Evolutionary conservation across 2,113 vertebrate species (phyloP).

Genomic region (Condylura cristata): DNA sequence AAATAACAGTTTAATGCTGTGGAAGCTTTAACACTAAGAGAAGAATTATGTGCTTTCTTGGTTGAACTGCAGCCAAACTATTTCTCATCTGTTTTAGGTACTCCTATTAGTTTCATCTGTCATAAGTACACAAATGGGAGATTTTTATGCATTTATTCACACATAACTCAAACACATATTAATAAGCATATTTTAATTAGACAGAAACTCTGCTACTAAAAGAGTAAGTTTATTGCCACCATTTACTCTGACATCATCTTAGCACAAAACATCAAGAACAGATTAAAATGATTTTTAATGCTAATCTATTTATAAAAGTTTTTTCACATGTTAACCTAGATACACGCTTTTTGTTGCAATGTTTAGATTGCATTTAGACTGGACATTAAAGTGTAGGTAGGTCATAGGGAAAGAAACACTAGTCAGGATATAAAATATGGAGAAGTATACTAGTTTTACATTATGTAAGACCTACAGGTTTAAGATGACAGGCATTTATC

Average conservation of each 20-base stretch:
- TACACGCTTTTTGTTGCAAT: background rate
- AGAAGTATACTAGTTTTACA: background rate
- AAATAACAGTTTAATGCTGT: conserved; percentile 46
- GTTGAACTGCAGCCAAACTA: background rate
- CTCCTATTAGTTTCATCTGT: background rate
- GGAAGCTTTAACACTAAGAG: background rate
- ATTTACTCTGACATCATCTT: background rate
- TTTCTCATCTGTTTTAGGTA: conserved; percentile 16
- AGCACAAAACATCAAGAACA: background rate
- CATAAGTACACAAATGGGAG: background rate
- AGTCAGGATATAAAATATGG: background rate
- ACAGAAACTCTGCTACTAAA: background rate
- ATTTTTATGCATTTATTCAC: background rate
- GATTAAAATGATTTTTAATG: background rate
- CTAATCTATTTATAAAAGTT: background rate
- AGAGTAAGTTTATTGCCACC: background rate
- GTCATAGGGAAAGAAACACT: background rate
- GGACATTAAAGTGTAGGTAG: background rate
- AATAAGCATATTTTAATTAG: conserved; percentile 29
- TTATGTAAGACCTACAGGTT: background rate
- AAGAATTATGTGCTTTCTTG: conserved; percentile 33
- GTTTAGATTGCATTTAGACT: background rate
- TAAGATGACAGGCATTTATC: background rate
- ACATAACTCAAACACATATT: background rate
- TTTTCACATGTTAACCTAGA: background rate